Base-by-base conservation (phyloP, 2,888 invertebrate species). In the Ditula angustiorana region DNA sequence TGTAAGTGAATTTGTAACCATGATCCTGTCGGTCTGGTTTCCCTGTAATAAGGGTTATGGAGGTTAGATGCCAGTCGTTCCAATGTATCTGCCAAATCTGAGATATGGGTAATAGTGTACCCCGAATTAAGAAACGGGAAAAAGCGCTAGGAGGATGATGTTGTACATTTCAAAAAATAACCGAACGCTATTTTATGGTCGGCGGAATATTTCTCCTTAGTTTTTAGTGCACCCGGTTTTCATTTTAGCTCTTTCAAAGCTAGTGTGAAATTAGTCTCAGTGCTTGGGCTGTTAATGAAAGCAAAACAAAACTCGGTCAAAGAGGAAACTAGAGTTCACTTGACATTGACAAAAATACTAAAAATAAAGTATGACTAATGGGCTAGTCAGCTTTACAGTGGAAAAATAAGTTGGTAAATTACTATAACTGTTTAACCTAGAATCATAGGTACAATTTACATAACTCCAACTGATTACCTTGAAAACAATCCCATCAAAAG, bases 231-330 rank as follows among this genome's bases (percentile, higher is more conserved):
- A 74, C 73, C 70, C 67, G 69, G 74, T 76, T 80, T 82, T 78
- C 77, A 79, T 81, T 82, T 78, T 73, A 72, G 67, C 71, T 75
- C 75, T 78, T 78, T 82, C 69, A 82, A 80, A 81, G 78, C 74
- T 77, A 64, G 77, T 77, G 77, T 81, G 75, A 83, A 83, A 83
- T 84, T 81, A 83, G 77, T 75, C 71, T 41, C 26, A 21, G 46
- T 37, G 50, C 50, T 33, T 37, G n/a, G 30, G 41, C 10, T 49
- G 47, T 23, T 56, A 55, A 55, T 71, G 66, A 69, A 69, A 68
- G 72, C 71, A 73, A 74, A 75, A 79, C 76, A 75, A n/a, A 76
- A 79, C 73, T 70, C 69, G 63, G 66, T 61, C 58, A 71, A 71
- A 71, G 68, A 66, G 61, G 67, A 68, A 71, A 46, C 50, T 52